A percentile compares a stretch with the other conserved stretches of the same genome.
These are phyloP conservation scores for Platanista minor DNA, from an alignment of 2,113 vertebrate species.

Conservation along the genomic window DNA sequence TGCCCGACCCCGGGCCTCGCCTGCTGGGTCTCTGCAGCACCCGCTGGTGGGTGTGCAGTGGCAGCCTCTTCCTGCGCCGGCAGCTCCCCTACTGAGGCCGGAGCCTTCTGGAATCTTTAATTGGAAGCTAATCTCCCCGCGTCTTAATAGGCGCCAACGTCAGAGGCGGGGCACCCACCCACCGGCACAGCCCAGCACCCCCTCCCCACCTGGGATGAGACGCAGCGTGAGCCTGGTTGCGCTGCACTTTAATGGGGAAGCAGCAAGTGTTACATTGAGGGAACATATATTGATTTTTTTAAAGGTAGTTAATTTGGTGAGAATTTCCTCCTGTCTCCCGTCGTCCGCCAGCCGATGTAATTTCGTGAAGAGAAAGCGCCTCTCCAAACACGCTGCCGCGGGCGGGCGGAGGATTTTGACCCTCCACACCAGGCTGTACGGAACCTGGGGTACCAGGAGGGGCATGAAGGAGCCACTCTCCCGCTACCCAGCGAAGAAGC, in stretches of 20 bases:
- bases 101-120: constrained; percentile 53
- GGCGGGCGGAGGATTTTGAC: not conserved
- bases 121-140: constrained; percentile 50
- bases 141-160: not conserved
- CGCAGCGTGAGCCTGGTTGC: not conserved
- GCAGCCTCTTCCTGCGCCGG: not conserved
- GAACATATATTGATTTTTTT: constrained; percentile 70
- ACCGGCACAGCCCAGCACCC: not conserved
- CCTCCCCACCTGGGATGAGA: not conserved
- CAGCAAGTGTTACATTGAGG: constrained; percentile 58
- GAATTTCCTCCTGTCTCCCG: constrained; percentile 52
- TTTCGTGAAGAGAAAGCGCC: not conserved
- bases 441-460: not conserved
- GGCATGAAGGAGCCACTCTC: not conserved
- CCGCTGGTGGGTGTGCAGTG: not conserved
- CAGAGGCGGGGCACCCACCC: not conserved
- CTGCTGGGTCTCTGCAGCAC: not conserved
- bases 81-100: not conserved
- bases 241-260: constrained; percentile 66
- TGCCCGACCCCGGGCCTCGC: rapidly evolving
- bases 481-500: rapidly evolving
- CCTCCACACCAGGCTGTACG: not conserved
- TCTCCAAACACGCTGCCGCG: not conserved
- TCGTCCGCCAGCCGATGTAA: constrained; percentile 3
- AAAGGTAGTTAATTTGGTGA: constrained; percentile 74